Base-by-base conservation (phyloP, 2,113 vertebrate genomes). In the Miniopterus natalensis region DNA sequence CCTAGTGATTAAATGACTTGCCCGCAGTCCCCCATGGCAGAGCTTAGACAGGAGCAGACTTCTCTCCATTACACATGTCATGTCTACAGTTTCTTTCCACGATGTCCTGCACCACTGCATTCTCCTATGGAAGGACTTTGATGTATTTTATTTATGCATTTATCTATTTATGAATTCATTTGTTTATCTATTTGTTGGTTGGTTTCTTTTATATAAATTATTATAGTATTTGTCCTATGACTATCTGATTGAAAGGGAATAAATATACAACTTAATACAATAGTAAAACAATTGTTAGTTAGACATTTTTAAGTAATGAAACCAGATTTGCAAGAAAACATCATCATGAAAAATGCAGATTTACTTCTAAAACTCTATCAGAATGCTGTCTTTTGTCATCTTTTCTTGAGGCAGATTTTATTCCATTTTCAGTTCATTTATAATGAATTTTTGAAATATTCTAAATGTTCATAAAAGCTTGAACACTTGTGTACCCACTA, bases 371-470 rank as follows among this genome's bases (percentile, higher is more conserved):
- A 93, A 88, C 27, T 83, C 57, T 83, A 31, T 45, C 51, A 68
- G 13, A 49, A 51, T 74, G 61, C 36, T 73, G 49, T 36, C 18
- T 68, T 94, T 81, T 77, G 15, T 53, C 13, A 25, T 57, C 10
- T 71, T 92, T 88, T 79, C 93, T 55, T 83, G 42, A 68, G 40
- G 86, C 25, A 83, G 21, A 5, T 42, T 88, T 71, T 59, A 86
- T 86, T 88, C 36, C 36, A 70, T 55, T 77, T 79, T 77, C 10
- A 96, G 90, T 86, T 61, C n/a, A 81, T 83, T 90, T 77, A 40
- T 83, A 57, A 74, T 47, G 61, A 93, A 55, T 73, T 94, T 68
- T 51, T 5, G 18, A 84, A 36, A 78, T 74, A 87, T 14, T 92
- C 84, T 53, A 84, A 84, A 49, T 29, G 83, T 92, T 90, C 84